Base-by-base conservation (phyloP, 2,888 invertebrate species). In the Candidula unifasciata region DNA sequence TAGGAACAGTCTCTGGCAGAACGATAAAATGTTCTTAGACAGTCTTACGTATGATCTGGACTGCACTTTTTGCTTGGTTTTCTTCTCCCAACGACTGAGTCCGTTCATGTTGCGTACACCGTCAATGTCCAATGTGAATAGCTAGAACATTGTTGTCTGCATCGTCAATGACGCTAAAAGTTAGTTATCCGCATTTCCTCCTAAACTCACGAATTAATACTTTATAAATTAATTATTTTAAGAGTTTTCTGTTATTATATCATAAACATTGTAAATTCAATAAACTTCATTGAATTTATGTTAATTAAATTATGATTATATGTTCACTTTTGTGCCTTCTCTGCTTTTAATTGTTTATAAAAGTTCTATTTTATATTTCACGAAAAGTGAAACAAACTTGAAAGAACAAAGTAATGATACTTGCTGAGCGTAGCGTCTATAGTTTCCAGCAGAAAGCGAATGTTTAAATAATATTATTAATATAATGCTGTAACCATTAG, bases 61-160 rank as follows among this genome's bases (percentile, higher is more conserved):
- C 79, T 90, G 89, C 52, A 90, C 88, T 74, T 89, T 86, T 30
- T 89, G 88, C 74, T 90, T 89, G 21, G 89, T 88, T 85, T 90
- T 90, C 76, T 89, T 85, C 81, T 90, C 89, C 91, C 91, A 91
- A 64, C 89, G 85, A 83, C 90, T 91, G 64, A 91, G 87, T 10
- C 88, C 88, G 21, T 85, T 86, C 44, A 44, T 85, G 52, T 89
- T 90, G 69, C 91, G 90, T 30, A 79, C 84, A 37, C 88, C 88
- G 44, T 82, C 87, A 90, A 89, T 90, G 35, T 44, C 83, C 57
- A n/a, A 60, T n/a, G n/a, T n/a, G n/a, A n/a, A n/a, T 30, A 68
- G 13, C 18, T 18, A 54, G 35, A 57, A 44, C 16, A 18, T 73
- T 74, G n/a, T 74, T 27, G 16, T 82, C 5, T 60, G 21, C 60